Evolutionary conservation across 2,797 vertebrate species (phyloP), one percentile per base, ranked within the genome.

Genomic region (Danio kyathit): DNA sequence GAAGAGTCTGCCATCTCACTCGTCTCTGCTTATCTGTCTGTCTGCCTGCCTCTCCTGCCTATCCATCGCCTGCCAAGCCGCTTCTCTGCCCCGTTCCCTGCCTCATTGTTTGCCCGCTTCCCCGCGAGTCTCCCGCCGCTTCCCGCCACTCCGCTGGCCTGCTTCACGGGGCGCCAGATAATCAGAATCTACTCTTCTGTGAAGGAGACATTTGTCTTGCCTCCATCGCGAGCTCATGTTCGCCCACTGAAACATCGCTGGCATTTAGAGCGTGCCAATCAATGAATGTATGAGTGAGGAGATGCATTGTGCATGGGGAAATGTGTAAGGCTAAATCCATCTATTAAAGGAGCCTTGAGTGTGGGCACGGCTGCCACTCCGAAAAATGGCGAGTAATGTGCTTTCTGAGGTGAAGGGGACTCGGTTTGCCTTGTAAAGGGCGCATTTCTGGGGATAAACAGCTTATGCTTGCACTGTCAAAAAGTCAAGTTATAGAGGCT

Each of bases 191-290:
- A 92, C 91, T 92, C 89, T 91, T 89, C 93, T 93, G 91, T 96
- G 95, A 96, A 96, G 93, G 94, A 91, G 93, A 94, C 90, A 92
- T 91, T 93, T 91, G 89, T 90, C 90, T 43, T 90, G 83, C 90
- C 83, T 91, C 89, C 73, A 84, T 81, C 87, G 90, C 82, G 82
- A 93, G 80, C 71, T 63, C 82, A 59, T 77, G 78, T 70, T 61
- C 86, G 84, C 86, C 81, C 87, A 80, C 40, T 82, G 81, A 90
- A 90, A 89, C 87, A 83, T 84, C 73, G 82, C 75, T 72, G 82
- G 74, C 79, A 71, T 79, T 85, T 77, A 84, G 64, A 70, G 75
- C 46, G 64, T 66, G 73, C 80, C 74, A 76, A 83, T 84, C 79
- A 82, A 67, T 71, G 63, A 21, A 60, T 21, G 57, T 70, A 64